Evolutionary conservation across 2,888 invertebrate genomes (phyloP), one percentile per base, ranked within the genome.

Genomic region (Rambutsinella grinnellia): DNA sequence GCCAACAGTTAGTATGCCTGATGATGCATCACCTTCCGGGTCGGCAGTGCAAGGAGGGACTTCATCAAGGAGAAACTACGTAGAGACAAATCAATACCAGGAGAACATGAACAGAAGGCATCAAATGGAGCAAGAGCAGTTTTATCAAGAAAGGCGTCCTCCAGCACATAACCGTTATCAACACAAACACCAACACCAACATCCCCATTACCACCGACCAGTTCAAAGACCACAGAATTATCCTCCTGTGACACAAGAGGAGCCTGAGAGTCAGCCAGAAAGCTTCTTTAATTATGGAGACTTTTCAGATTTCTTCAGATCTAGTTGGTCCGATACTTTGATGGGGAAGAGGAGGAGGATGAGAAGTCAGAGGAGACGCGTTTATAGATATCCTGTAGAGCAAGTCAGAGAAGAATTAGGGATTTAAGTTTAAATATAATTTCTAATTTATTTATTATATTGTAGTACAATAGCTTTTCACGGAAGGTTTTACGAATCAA

Each of bases 261-360:
- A 60, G 44, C 44, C 21, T 8, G 21, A 3, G 17, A 6, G 44
- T 26, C 54, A 53, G 36, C 21, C 53, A 36, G 27, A 51, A 5
- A 60, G 21, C 23, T 62, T 70, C 21, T 70, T 62, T n/a, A 62
- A 62, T 21, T 54, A 54, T 56, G 70, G 56, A 1, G 62, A 70
- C 17, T 70, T 70, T 24, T 51, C 58, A 0, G 68, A 68, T n/a
- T 68, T 28, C 21, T 70, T 70, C n/a, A 62, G 70, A 24, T 23
- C 53, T 10, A 46, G 56, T 24, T 69, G 69, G 69, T 70, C 70
- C 2, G 56, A 70, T 21, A 56, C 36, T 3, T 28, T 70, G 46
- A 70, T 70, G 70, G 56, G 56, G 15, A 54, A 53, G n/a, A n/a
- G 21, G 49, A 26, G 63, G 28, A 54, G 62, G 27, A 62, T 24